Evolutionary conservation across 2,888 invertebrate genomes (phyloP).

Genomic region (Eledona agricola): DNA sequence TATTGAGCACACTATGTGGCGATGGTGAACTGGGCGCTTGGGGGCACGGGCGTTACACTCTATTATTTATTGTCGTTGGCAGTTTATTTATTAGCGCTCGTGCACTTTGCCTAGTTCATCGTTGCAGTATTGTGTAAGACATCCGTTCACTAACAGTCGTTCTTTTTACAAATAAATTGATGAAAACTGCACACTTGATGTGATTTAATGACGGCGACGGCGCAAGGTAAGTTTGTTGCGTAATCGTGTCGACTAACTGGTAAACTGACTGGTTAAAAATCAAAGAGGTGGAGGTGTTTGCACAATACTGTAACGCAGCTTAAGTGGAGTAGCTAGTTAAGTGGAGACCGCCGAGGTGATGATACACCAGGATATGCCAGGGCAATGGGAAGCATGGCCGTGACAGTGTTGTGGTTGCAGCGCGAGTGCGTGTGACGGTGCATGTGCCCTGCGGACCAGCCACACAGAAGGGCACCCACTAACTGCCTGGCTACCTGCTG

Average conservation of each 20-base stretch:
- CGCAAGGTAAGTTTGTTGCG: too few species aligned
- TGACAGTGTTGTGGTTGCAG: conserved; percentile 75
- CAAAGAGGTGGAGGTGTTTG: conserved; percentile 23
- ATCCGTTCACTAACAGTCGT: conserved; percentile 23
- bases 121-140: conserved; percentile 37
- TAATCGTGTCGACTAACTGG: neutral
- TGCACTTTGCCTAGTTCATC: conserved; percentile 16
- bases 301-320: conserved; percentile 36
- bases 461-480: conserved; percentile 60
- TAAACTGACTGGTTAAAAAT: too few species aligned
- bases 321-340: conserved; percentile 21
- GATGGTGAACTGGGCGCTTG: too few species aligned
- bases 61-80: too few species aligned
- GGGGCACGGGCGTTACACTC: too few species aligned
- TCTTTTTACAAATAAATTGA: conserved; percentile 27
- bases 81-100: too few species aligned
- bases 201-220: too few species aligned
- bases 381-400: conserved; percentile 55
- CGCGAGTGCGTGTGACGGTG: conserved; percentile 90
- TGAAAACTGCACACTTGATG: too few species aligned
- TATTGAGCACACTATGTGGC: conserved; percentile 35
- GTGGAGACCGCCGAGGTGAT: conserved; percentile 6
- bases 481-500: conserved; percentile 61
- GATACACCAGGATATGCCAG: conserved; percentile 52
- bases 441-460: conserved; percentile 75